These are phyloP conservation scores for Meiosimyza platycephala DNA, from an alignment of 2,888 invertebrate species.

Conservation along the genomic window DNA sequence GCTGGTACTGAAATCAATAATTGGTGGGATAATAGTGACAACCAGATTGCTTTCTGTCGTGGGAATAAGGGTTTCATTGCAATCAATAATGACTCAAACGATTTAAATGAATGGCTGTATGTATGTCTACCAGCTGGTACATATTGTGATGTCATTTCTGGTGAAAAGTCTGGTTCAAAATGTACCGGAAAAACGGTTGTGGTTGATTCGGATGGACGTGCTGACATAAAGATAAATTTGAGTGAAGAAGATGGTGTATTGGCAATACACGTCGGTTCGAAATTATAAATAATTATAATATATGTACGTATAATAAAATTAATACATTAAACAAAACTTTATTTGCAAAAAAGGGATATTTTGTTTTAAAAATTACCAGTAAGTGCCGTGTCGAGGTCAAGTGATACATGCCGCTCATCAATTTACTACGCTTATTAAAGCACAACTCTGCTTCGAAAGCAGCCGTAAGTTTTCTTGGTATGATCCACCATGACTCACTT, in stretches of 20 bases:
- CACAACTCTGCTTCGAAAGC: no score
- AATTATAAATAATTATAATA: slow-evolving; percentile 49
- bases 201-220: slow-evolving; percentile 58
- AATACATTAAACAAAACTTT: no score
- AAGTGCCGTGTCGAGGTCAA: no score
- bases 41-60: slow-evolving; percentile 88
- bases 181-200: slow-evolving; percentile 59
- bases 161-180: slow-evolving; percentile 67
- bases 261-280: slow-evolving; percentile 74
- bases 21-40: slow-evolving; percentile 86
- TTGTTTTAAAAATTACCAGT: no score
- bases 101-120: slow-evolving; percentile 71
- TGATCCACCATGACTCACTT: no score
- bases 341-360: no score
- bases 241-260: slow-evolving; percentile 74
- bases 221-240: slow-evolving; percentile 51
- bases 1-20: slow-evolving; percentile 70
- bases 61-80: slow-evolving; percentile 81
- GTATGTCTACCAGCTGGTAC: slow-evolving; percentile 80
- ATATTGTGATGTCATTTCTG: slow-evolving; percentile 90
- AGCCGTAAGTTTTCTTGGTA: no score
- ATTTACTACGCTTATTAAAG: no score
- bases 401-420: no score
- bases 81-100: slow-evolving; percentile 76
- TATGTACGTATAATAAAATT: not conserved